Conservation (phyloP, 2,888 invertebrate genomes). For the Polydrusus cervinus region DNA sequence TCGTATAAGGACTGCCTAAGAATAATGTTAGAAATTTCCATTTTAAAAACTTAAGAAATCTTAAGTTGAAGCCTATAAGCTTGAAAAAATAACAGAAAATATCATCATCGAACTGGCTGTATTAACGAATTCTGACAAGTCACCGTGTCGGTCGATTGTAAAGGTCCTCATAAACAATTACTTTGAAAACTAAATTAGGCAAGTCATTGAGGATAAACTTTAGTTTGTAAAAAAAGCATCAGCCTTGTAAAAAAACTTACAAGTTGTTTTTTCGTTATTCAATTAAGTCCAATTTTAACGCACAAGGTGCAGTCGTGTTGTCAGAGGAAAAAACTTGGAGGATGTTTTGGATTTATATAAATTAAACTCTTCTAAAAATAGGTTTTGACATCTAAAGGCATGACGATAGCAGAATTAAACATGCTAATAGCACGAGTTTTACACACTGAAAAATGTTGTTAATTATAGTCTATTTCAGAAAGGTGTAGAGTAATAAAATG, state of each 20-base stretch:
- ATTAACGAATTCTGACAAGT: slow-evolving; percentile 52
- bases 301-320: slow-evolving; percentile 4
- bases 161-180: slow-evolving; percentile 47
- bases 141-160: slow-evolving; percentile 45
- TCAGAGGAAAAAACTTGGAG: not conserved
- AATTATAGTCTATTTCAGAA: too few species aligned
- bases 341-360: not conserved
- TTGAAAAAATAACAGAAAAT: slow-evolving; percentile 10
- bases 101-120: slow-evolving; percentile 43
- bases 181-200: slow-evolving; percentile 44
- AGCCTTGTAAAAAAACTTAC: slow-evolving; percentile 9
- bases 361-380: too few species aligned
- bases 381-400: too few species aligned
- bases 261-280: slow-evolving; percentile 10
- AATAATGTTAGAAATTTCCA: too few species aligned
- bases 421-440: too few species aligned
- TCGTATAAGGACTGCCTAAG: too few species aligned
- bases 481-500: too few species aligned
- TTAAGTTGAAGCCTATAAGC: slow-evolving; percentile 1
- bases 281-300: slow-evolving; percentile 7
- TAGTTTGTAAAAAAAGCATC: slow-evolving; percentile 20
- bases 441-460: too few species aligned
- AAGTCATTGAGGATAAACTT: slow-evolving; percentile 48
- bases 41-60: not conserved
- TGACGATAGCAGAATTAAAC: too few species aligned